Base-by-base conservation (phyloP, 2,113 vertebrate species). In the Perca fluviatilis region DNA sequence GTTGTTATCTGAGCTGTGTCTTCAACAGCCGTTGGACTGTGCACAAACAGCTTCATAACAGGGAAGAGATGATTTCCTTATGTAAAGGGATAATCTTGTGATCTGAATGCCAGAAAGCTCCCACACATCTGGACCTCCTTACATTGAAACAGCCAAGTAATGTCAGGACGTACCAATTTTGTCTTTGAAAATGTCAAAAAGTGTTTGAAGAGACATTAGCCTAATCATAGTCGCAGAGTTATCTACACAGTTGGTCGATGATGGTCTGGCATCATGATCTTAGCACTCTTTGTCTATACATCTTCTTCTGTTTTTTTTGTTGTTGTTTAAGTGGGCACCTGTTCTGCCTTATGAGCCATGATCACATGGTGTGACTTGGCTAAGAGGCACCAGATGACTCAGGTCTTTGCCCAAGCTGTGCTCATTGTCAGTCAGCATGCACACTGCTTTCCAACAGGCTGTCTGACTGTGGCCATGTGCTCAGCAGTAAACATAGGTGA, bases 331-430 rank as follows among this genome's bases (percentile, higher is more conserved):
- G 65, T 50, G 53, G 86, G 62, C 88, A 92, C 89, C 91, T 91
- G 88, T 80, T 92, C 73, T 74, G 72, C 56, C 47, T 74, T 53
- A 23, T 77, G 87, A 80, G 73, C 79, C 75, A 33, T 33, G 82
- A 78, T 87, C 84, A 82, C 89, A 89, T 83, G 58, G 80, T 51
- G 91, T 66, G 86, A 92, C 87, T 90, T 89, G 87, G 91, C 89
- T 19, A 67, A 76, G 54, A 80, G 33, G 62, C 72, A 83, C 50
- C 69, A 74, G 82, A 91, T 94, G 91, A 93, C 85, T 93, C 90
- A 91, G 93, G 91, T 82, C 86, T 91, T 88, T 85, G 83, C 84
- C 76, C 79, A 79, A 86, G 68, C 86, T 64, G 78, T 67, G 77
- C 85, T 87, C 77, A 80, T 92, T 88, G 88, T 87, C 78, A 88